phyloP scores from a whole-genome alignment of 2,797 vertebrate genomes.

The Australoheros facetus region DNA sequence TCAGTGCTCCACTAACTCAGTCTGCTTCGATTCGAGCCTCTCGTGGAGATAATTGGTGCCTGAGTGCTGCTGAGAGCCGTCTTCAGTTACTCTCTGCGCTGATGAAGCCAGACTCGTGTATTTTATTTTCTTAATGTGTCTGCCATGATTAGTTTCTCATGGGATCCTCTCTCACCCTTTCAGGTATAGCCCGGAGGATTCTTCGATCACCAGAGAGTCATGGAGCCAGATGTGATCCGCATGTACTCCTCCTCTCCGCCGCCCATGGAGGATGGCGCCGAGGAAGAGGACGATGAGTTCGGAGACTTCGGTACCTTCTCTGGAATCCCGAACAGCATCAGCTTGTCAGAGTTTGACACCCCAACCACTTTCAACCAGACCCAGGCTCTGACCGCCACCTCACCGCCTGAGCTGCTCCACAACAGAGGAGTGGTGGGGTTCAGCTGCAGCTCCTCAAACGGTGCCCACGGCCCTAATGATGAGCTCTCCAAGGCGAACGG shows the following conservation, averaged over 20 bases:
- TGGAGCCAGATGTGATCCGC: constrained; percentile 97
- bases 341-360: constrained; percentile 90
- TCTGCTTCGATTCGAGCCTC: constrained; percentile 7
- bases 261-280: constrained; percentile 91
- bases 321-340: constrained; percentile 84
- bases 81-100: background rate
- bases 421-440: constrained; percentile 74
- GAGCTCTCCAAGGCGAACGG: constrained; percentile 79
- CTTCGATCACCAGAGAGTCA: constrained; percentile 67
- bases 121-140: background rate
- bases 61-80: background rate
- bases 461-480: constrained; percentile 64
- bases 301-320: constrained; percentile 95
- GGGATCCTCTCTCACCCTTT: background rate
- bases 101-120: background rate
- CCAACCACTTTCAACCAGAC: constrained; percentile 81
- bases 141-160: background rate
- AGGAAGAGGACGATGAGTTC: constrained; percentile 94
- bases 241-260: constrained; percentile 97
- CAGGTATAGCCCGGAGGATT: constrained; percentile 81
- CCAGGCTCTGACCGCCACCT: constrained; percentile 80
- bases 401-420: constrained; percentile 87
- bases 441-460: constrained; percentile 77
- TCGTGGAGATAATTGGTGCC: constrained; percentile 1
- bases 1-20: constrained; percentile 26